Evolutionary conservation across 2,797 vertebrate genomes (phyloP).

Genomic region (Galagoides demidoff): DNA sequence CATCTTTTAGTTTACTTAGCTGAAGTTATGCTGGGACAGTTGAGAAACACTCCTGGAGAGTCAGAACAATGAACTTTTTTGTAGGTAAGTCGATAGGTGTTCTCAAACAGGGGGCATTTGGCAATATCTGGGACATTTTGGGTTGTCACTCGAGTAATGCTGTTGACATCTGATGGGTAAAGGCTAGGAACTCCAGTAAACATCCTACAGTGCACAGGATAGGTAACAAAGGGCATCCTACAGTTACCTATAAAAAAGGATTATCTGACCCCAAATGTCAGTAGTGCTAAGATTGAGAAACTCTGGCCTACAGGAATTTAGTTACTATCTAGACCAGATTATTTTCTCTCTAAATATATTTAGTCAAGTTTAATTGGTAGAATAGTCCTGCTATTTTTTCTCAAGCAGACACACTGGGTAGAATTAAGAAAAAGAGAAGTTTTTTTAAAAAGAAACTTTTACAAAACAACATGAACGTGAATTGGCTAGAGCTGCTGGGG

Average conservation of each 20-base stretch:
- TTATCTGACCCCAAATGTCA: neutral
- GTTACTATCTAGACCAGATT: neutral
- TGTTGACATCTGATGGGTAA: neutral
- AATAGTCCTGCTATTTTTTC: slow-evolving; percentile 45
- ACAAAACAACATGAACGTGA: neutral
- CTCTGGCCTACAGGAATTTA: neutral
- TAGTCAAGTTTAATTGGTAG: neutral
- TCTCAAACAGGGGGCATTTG: neutral
- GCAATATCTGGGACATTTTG: neutral
- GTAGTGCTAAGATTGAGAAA: neutral
- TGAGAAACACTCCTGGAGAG: neutral
- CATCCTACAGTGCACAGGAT: neutral
- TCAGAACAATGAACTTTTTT: neutral
- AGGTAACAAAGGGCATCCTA: no score
- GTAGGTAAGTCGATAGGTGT: neutral
- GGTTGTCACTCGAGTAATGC: neutral
- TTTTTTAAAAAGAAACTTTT: slow-evolving; percentile 10
- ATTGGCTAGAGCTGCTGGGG: neutral
- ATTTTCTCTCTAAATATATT: neutral
- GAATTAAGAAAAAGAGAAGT: neutral
- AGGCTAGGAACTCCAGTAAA: neutral
- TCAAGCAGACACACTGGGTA: slow-evolving; percentile 4
- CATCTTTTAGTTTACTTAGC: neutral
- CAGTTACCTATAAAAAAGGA: neutral
- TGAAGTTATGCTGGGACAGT: neutral